These are phyloP conservation scores for Cheilosia vernalis DNA, from an alignment of 2,888 invertebrate species.

Conservation along the genomic window DNA sequence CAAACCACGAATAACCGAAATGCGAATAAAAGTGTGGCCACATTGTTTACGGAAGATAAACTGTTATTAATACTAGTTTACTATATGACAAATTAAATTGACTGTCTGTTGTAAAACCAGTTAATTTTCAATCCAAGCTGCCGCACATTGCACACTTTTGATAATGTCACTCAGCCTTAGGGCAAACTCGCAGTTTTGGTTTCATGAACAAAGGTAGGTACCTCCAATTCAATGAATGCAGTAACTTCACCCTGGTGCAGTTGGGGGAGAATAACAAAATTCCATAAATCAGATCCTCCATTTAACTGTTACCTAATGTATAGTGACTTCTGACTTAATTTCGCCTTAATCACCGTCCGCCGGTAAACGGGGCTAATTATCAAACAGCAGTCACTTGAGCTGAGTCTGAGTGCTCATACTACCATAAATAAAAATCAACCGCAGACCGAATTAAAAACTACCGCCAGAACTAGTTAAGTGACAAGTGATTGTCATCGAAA, in stretches of 20 bases:
- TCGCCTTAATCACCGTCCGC: background rate
- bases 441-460: constrained; percentile 10
- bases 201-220: too few relatives aligned
- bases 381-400: background rate
- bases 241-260: too few relatives aligned
- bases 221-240: too few relatives aligned
- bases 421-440: background rate
- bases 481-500: constrained; percentile 9
- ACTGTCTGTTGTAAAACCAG: background rate
- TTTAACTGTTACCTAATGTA: too few relatives aligned
- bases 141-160: too few relatives aligned
- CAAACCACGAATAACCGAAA: background rate
- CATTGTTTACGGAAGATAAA: constrained; percentile 10
- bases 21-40: background rate
- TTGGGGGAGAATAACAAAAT: too few relatives aligned
- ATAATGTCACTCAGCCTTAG: background rate
- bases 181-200: background rate
- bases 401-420: too few relatives aligned
- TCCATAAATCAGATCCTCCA: too few relatives aligned
- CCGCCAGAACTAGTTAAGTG: constrained; percentile 20
- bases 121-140: background rate
- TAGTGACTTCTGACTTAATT: too few relatives aligned
- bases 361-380: background rate
- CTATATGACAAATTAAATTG: background rate
- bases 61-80: background rate